A percentile compares a stretch with the other conserved stretches of the same genome.
Evolutionary conservation across 2,888 invertebrate species (phyloP).

Genomic region (Tinea semifulvella): DNA sequence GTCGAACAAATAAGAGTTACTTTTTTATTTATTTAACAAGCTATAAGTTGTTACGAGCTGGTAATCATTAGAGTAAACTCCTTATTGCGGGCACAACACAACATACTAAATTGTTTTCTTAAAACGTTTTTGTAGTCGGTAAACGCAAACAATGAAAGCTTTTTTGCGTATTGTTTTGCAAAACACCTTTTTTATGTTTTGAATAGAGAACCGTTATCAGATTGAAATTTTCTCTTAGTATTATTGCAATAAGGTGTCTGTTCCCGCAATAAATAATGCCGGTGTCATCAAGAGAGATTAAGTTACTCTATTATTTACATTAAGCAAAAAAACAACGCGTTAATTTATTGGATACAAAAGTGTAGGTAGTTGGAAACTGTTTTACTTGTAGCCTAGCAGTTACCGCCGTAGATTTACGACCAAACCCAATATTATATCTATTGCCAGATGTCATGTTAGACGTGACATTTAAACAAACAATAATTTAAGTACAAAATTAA

Average conservation of each 20-base stretch:
- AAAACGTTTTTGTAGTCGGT: conserved; percentile 15
- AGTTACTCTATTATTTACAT: no score
- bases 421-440: no score
- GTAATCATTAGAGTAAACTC: conserved; percentile 5
- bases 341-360: no score
- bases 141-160: conserved; percentile 15
- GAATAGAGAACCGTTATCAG: conserved; percentile 3
- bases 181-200: conserved; percentile 7
- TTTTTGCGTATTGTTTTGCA: conserved; percentile 14
- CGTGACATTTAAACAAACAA: no score
- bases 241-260: conserved; percentile 1
- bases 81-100: not conserved
- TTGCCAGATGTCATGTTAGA: no score
- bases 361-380: no score
- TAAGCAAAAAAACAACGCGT: no score
- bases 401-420: no score
- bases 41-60: not conserved
- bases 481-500: no score
- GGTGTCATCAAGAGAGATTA: no score
- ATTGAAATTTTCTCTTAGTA: not conserved
- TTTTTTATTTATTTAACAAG: conserved; percentile 4
- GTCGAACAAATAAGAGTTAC: conserved; percentile 2
- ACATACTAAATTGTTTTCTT: conserved; percentile 12
- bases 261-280: no score
- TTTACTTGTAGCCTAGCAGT: no score